Conservation (phyloP, 2,888 invertebrate species). For the Leptinotarsa rubiginosa region DNA sequence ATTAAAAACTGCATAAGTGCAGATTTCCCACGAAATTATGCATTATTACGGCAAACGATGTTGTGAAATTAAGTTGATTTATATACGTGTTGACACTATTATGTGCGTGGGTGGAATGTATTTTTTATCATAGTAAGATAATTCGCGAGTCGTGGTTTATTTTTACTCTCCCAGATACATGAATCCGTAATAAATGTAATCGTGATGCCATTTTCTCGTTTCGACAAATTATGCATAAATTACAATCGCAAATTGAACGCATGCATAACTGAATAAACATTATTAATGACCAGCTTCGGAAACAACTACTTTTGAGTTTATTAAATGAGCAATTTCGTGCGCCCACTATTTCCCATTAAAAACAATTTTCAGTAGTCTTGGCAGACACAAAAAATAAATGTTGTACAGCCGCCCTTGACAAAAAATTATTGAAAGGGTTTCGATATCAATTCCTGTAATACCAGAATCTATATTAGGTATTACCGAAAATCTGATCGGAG, state of each 20-base stretch:
- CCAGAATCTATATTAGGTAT: too few species aligned
- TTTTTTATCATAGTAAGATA: too few species aligned
- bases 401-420: too few species aligned
- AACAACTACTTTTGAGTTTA: neutral
- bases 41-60: too few species aligned
- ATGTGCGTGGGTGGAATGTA: too few species aligned
- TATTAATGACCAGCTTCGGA: constrained; percentile 3
- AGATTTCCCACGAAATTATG: too few species aligned
- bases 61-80: too few species aligned
- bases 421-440: too few species aligned
- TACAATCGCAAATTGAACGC: neutral
- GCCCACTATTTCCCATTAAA: neutral
- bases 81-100: too few species aligned
- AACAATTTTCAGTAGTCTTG: neutral
- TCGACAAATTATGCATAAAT: neutral
- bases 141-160: neutral
- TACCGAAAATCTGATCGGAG: too few species aligned
- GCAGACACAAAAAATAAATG: neutral
- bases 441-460: too few species aligned
- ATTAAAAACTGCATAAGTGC: too few species aligned
- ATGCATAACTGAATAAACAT: constrained; percentile 4
- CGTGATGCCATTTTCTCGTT: neutral
- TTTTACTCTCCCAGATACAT: neutral
- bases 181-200: neutral
- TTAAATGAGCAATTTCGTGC: constrained; percentile 3